Percentiles rank a stretch among this genome's conserved stretches.
Conservation (phyloP, 2,888 invertebrate genomes). For the Pantelozetes paolii region DNA sequence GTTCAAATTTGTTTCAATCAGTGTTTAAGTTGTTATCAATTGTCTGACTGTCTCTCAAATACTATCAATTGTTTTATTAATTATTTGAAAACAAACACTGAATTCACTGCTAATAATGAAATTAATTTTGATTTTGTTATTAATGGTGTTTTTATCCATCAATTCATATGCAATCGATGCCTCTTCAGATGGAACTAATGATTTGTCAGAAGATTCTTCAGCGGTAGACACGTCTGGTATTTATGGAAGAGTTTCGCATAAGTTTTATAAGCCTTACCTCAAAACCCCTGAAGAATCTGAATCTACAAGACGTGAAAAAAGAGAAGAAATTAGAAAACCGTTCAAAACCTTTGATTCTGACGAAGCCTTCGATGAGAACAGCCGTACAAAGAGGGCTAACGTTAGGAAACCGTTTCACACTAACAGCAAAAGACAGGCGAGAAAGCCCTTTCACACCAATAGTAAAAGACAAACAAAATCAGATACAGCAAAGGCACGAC, state of each 20-base stretch:
- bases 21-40: neutral
- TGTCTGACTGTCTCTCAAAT: neutral
- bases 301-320: neutral
- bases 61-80: neutral
- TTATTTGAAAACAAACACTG: neutral
- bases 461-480: neutral
- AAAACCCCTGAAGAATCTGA: neutral
- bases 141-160: neutral
- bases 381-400: too few relatives aligned
- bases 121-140: neutral
- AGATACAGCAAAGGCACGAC: neutral
- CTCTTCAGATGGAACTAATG: neutral
- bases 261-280: conserved; percentile 18
- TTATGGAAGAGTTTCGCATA: conserved; percentile 7
- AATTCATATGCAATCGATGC: neutral
- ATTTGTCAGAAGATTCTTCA: neutral
- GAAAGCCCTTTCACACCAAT: neutral
- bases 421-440: neutral
- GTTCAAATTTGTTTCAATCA: neutral
- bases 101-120: neutral
- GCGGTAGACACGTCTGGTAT: neutral
- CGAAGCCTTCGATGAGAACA: too few relatives aligned
- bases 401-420: neutral
- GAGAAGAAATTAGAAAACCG: neutral
- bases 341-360: neutral